A percentile compares a stretch with the other conserved stretches of the same genome.
These are phyloP conservation scores for Apogon talboti DNA, from an alignment of 2,797 vertebrate species.

Conservation along the genomic window DNA sequence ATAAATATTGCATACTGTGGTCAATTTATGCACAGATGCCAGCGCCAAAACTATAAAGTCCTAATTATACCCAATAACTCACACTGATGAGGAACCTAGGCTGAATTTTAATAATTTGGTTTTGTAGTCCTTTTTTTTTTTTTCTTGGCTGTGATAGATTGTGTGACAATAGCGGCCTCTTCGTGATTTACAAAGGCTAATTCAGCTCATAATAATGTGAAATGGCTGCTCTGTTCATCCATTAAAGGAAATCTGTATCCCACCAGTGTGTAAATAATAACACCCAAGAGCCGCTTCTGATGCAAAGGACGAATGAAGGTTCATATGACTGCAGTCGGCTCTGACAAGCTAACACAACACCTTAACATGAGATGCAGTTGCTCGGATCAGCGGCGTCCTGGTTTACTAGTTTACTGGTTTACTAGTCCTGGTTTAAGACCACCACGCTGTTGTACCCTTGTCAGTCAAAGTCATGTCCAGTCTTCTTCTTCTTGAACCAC, in stretches of 20 bases:
- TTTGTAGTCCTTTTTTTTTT: constrained; percentile 37
- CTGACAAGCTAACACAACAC: constrained; percentile 3
- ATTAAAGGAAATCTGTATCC: constrained; percentile 42
- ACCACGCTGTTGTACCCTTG: constrained; percentile 4
- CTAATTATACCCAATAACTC: constrained; percentile 62
- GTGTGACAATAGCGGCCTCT: constrained; percentile 22
- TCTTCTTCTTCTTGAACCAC: too few relatives aligned
- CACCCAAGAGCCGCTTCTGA: constrained; percentile 26
- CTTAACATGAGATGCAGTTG: constrained; percentile 10
- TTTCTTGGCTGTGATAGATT: constrained; percentile 35
- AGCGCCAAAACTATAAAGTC: constrained; percentile 60
- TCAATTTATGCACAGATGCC: constrained; percentile 65
- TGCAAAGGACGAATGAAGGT: constrained; percentile 47
- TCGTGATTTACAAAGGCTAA: constrained; percentile 38
- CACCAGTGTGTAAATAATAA: constrained; percentile 47
- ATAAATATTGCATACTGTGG: constrained; percentile 48
- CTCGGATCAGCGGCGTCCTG: not conserved
- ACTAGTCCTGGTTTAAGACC: too few relatives aligned
- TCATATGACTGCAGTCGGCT: constrained; percentile 18
- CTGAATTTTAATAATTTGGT: constrained; percentile 55
- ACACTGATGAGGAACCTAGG: constrained; percentile 50
- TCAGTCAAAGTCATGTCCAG: not conserved
- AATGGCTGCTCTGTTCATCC: constrained; percentile 30
- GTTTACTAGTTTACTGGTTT: too few relatives aligned
- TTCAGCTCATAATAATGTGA: constrained; percentile 32